Evolutionary conservation across 1,140 invertebrate species (phyloP).

Genomic region (Lordiphosa clarofinis): DNA sequence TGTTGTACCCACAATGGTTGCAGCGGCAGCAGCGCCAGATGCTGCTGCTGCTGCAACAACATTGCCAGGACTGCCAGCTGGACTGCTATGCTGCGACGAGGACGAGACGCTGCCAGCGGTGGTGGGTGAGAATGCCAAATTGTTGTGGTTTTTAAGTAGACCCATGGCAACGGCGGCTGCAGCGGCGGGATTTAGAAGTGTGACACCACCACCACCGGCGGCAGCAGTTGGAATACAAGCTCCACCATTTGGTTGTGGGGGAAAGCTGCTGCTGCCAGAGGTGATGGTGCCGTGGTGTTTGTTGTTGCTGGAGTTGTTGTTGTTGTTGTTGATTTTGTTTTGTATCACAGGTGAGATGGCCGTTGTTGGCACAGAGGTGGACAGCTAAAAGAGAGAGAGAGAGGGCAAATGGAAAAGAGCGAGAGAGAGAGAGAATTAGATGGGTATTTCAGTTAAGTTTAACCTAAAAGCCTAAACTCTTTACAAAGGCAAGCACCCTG

Average conservation of each 20-base stretch:
- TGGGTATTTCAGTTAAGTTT: too few species aligned
- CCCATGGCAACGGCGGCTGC: slow-evolving; percentile 35
- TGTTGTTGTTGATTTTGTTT: slow-evolving; percentile 27
- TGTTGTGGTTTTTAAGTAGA: slow-evolving; percentile 34
- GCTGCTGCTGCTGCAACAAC: slow-evolving; percentile 8
- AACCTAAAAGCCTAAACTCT: too few species aligned
- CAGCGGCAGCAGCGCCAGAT: neutral
- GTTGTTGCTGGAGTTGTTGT: slow-evolving; percentile 17
- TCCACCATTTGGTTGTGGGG: too few species aligned
- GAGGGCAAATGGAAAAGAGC: neutral
- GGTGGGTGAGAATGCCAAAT: slow-evolving; percentile 35
- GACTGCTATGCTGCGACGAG: slow-evolving; percentile 33
- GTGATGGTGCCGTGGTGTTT: slow-evolving; percentile 11
- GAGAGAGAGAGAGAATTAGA: neutral
- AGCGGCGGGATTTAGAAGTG: slow-evolving; percentile 11
- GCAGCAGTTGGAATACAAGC: neutral
- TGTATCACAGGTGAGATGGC: slow-evolving; percentile 51
- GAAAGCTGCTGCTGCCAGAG: slow-evolving; percentile 8
- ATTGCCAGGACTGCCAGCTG: slow-evolving; percentile 54
- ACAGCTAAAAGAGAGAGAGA: slow-evolving; percentile 12
- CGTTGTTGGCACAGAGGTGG: slow-evolving; percentile 41
- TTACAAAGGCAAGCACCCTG: too few species aligned
- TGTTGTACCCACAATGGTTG: slow-evolving; percentile 32
- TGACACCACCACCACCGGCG: neutral
- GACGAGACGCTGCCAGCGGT: slow-evolving; percentile 8